Conservation (phyloP, 2,888 invertebrate genomes). For the Geophilus truncorum region DNA sequence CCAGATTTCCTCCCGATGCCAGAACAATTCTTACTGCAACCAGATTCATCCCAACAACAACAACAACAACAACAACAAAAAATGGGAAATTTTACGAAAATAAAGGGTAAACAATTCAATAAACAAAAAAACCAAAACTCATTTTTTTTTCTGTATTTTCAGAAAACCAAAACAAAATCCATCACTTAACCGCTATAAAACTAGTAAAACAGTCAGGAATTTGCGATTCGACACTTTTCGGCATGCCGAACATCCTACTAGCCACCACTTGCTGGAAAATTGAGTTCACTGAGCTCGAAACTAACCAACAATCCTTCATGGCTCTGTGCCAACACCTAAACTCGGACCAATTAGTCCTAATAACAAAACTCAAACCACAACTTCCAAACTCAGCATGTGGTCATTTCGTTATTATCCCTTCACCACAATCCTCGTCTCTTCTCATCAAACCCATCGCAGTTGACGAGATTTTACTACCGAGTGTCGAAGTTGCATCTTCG, state of each 20-base stretch:
- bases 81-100: not conserved
- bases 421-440: not conserved
- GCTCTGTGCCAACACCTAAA: not conserved
- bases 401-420: slow-evolving; percentile 22
- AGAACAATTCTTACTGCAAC: not conserved
- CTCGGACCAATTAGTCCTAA: not conserved
- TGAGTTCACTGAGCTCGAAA: slow-evolving; percentile 6
- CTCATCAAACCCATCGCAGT: slow-evolving; percentile 23
- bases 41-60: not conserved
- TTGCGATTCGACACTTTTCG: slow-evolving; percentile 9
- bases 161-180: not conserved
- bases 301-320: slow-evolving; percentile 2
- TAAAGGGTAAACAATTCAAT: not conserved
- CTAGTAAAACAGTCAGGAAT: not conserved
- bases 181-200: not conserved
- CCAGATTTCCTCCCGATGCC: not conserved
- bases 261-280: slow-evolving; percentile 28
- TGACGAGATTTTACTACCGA: not conserved
- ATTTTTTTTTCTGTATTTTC: not conserved
- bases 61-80: too few species aligned
- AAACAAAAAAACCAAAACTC: too few species aligned
- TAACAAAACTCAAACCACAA: not conserved
- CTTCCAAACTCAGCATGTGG: not conserved
- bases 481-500: not conserved
- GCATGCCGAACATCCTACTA: not conserved